Base-by-base conservation (phyloP, 2,113 vertebrate genomes). In the Phylloscopus trochiloides region DNA sequence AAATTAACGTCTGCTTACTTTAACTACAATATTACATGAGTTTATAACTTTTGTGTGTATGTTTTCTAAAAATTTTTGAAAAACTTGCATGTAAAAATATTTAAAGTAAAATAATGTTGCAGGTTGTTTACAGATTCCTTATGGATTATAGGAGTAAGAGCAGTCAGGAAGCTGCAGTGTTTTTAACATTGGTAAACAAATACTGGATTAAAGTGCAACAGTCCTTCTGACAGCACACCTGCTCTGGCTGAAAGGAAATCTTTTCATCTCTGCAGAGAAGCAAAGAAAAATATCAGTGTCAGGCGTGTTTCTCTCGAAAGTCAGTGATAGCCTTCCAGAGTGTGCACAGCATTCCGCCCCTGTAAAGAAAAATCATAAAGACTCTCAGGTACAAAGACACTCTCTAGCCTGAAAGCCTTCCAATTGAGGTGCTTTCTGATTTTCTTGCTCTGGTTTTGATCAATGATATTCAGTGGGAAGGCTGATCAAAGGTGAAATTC, bases 291-390 rank as follows among this genome's bases (percentile, higher is more conserved):
- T 17, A 54, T 70, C 82, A 75, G 45, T 17, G 92, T 99, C 98
- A 99, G 95, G 96, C 68, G 5, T 97, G 98, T 80, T 98, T 98
- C 95, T 98, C 97, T 94, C 99, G 98, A 87, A 99, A 98, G 95
- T 99, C 99, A 42, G 95, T 97, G 97, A 99, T 99, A 93, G 99
- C 98, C 96, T 98, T 99, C 99, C 99, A 99, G 50, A 99, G 98
- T 0, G 98, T 98, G 96, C 99, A 99, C 58, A 99, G 98, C 96
- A 99, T 98, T 86, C 99, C 99, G 54, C 99, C 99, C 96, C 99
- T 99, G 98, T 9, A 67, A 93, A 59, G 61, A 47, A 75, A 80
- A 76, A 88, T 7, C 76, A 88, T 17, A 93, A 38, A 91, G 72
- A 89, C 58, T 55, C 54, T 96, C 66, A 95, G 68, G 12, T 70